phyloP scores from a whole-genome alignment of 2,113 vertebrate species.

The Podilymbus podiceps region DNA sequence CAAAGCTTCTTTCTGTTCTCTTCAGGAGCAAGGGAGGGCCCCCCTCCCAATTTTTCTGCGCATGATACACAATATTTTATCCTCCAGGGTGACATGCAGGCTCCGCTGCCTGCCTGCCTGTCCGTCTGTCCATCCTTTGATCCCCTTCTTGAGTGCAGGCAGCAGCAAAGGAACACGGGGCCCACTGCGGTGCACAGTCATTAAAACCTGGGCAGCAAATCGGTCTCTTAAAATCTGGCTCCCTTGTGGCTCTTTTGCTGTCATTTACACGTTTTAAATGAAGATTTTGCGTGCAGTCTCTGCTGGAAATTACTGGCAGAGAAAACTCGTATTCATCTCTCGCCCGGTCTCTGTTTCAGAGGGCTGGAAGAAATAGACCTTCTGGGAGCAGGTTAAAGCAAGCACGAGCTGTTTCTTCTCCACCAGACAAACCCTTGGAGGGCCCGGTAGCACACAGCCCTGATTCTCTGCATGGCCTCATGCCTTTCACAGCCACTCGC shows the following conservation, averaged over 20 bases:
- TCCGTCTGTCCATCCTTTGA: background rate
- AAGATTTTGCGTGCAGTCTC: conserved; percentile 62
- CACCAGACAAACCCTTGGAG: conserved; percentile 46
- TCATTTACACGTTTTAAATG: conserved; percentile 65
- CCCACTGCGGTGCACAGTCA: background rate
- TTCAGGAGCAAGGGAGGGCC: background rate
- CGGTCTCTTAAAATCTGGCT: conserved; percentile 42
- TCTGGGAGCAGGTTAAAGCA: conserved; percentile 28
- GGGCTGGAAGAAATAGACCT: conserved; percentile 45
- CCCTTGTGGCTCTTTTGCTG: conserved; percentile 31
- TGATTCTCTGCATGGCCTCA: conserved; percentile 28
- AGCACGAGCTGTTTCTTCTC: conserved; percentile 30
- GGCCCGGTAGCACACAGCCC: conserved; percentile 35
- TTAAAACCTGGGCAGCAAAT: conserved; percentile 44
- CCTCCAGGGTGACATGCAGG: background rate
- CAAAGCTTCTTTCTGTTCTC: conserved; percentile 42
- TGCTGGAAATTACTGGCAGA: conserved; percentile 54
- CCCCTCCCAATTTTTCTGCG: background rate
- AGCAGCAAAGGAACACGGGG: background rate
- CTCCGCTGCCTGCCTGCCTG: background rate
- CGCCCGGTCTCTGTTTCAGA: background rate
- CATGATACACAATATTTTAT: conserved; percentile 21
- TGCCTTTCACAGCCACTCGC: conserved; percentile 30
- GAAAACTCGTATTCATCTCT: conserved; percentile 46
- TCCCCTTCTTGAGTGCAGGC: background rate